Conservation (phyloP, 2,888 invertebrate genomes). For the Caenorhabditis angaria region DNA sequence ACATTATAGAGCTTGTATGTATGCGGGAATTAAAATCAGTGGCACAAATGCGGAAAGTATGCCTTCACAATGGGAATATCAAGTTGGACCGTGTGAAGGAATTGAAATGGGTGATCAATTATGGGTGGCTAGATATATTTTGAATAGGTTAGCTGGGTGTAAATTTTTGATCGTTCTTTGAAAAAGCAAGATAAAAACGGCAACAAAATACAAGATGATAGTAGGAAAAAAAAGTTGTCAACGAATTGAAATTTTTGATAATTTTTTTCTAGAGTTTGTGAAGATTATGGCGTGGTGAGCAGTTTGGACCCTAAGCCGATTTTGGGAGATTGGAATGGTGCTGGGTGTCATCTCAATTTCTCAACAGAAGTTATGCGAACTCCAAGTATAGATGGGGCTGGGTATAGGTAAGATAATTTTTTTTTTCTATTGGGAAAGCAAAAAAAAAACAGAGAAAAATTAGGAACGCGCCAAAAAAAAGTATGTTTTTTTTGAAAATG, state of each 20-base stretch:
- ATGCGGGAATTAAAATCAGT: conserved; percentile 88
- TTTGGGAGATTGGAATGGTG: conserved; percentile 82
- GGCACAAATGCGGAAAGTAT: conserved; percentile 93
- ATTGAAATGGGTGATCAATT: conserved; percentile 75
- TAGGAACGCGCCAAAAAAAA: not conserved
- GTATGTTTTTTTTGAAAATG: not conserved
- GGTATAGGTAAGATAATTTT: conserved; percentile 72
- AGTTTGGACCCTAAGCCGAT: conserved; percentile 75
- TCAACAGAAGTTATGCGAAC: conserved; percentile 90
- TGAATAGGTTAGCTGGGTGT: conserved; percentile 68
- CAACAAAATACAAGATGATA: too few species aligned
- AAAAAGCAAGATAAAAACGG: too few species aligned
- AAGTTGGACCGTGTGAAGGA: conserved; percentile 75
- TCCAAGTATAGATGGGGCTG: conserved; percentile 77
- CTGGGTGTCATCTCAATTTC: conserved; percentile 94
- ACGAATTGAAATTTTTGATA: too few species aligned
- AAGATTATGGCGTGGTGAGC: conserved; percentile 74
- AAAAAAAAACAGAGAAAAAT: conserved; percentile 10
- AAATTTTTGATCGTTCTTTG: too few species aligned
- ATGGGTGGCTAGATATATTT: conserved; percentile 74
- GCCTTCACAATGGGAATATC: conserved; percentile 77
- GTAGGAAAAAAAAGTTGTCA: too few species aligned
- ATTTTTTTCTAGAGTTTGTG: conserved; percentile 69
- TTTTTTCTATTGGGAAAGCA: not conserved
- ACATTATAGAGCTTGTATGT: conserved; percentile 90